Conservation (phyloP, 2,113 vertebrate genomes). For the Atlantisia rogersi region DNA sequence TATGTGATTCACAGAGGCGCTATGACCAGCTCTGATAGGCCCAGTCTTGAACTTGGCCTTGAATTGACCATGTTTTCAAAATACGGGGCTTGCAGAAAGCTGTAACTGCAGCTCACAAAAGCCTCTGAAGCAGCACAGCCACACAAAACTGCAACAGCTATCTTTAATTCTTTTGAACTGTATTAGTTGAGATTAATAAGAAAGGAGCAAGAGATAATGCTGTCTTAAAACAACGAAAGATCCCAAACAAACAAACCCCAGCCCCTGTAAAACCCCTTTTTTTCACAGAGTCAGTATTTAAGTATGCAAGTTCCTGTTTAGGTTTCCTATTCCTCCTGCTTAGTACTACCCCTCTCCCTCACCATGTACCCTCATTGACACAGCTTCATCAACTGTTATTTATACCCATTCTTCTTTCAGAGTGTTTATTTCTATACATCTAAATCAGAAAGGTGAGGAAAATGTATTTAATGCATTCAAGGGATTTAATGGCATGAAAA, state of each 20-base stretch:
- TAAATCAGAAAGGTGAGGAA: neutral
- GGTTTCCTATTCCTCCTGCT: neutral
- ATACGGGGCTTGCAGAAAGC: too few relatives aligned
- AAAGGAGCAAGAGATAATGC: fast-evolving
- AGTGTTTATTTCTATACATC: neutral
- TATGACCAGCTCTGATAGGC: too few relatives aligned
- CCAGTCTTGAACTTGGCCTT: too few relatives aligned
- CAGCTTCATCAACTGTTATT: neutral
- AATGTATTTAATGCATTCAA: neutral
- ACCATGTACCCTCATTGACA: neutral
- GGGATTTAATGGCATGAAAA: neutral
- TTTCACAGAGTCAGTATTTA: neutral
- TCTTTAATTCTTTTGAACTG: neutral
- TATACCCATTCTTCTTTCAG: neutral
- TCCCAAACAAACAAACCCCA: neutral
- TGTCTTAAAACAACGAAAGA: neutral
- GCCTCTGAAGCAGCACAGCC: too few relatives aligned
- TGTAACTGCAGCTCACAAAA: too few relatives aligned
- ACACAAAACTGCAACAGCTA: too few relatives aligned
- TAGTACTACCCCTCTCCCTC: neutral
- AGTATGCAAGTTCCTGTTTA: neutral
- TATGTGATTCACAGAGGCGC: too few relatives aligned
- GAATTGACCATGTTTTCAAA: too few relatives aligned
- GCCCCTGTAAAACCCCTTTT: neutral
- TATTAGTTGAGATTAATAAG: neutral